Evolutionary conservation across 2,888 invertebrate genomes (phyloP).

Genomic region (Platerodrilus igneus): DNA sequence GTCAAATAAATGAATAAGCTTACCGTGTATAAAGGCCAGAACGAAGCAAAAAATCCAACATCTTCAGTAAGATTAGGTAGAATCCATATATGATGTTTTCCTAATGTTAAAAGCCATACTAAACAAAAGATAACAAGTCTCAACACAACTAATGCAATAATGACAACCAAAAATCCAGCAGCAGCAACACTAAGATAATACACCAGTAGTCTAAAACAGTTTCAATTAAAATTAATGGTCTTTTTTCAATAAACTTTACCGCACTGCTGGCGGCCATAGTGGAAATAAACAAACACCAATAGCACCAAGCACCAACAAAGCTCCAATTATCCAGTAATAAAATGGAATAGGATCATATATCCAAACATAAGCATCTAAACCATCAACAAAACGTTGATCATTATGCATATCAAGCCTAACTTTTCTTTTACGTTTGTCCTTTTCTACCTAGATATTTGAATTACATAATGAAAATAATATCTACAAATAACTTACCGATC

Average conservation of each 20-base stretch:
- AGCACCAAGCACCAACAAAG: slow-evolving; percentile 82
- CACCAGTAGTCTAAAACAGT: slow-evolving; percentile 79
- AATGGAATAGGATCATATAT: slow-evolving; percentile 95
- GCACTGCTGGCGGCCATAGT: slow-evolving; percentile 94
- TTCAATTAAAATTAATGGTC: no score
- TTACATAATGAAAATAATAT: slow-evolving; percentile 3
- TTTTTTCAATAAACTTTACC: slow-evolving; percentile 51
- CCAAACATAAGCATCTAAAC: slow-evolving; percentile 95
- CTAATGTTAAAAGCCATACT: slow-evolving; percentile 83
- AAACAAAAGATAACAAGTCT: slow-evolving; percentile 87
- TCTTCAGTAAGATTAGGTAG: slow-evolving; percentile 99
- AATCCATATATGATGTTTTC: slow-evolving; percentile 94
- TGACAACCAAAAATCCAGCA: slow-evolving; percentile 90
- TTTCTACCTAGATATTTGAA: slow-evolving; percentile 44
- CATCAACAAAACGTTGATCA: slow-evolving; percentile 90
- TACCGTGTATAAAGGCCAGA: slow-evolving; percentile 94
- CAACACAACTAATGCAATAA: slow-evolving; percentile 83
- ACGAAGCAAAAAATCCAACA: slow-evolving; percentile 97
- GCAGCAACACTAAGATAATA: slow-evolving; percentile 95
- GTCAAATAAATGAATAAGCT: slow-evolving; percentile 25
- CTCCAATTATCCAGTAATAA: slow-evolving; percentile 92
- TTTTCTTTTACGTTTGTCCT: slow-evolving; percentile 77
- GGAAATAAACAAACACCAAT: slow-evolving; percentile 97
- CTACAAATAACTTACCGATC: slow-evolving; percentile 13
- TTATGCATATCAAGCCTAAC: slow-evolving; percentile 96